phyloP scores from a whole-genome alignment of 2,888 invertebrate genomes.

The Agapostemon virescens region DNA sequence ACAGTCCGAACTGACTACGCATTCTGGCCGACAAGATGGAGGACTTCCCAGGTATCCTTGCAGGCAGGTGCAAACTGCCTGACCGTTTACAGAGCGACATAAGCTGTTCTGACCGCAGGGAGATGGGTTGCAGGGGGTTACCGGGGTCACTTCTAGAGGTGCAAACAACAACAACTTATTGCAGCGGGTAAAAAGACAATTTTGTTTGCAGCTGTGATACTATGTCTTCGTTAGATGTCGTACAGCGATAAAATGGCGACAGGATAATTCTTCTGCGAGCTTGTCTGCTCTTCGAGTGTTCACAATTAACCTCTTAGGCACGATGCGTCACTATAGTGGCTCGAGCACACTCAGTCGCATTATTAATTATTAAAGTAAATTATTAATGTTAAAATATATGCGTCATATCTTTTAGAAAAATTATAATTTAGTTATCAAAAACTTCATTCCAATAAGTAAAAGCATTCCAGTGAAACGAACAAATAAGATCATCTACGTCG shows the following conservation, averaged over 20 bases:
- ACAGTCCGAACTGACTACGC: conserved; percentile 89
- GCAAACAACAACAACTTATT: not conserved
- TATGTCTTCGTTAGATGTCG: not conserved
- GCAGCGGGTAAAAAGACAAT: not conserved
- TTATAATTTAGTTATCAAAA: no score
- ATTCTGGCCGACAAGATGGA: conserved; percentile 90
- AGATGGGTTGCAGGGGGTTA: conserved; percentile 82
- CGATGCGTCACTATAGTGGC: no score
- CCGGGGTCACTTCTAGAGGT: conserved; percentile 38
- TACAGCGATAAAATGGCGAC: not conserved
- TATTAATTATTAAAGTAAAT: no score
- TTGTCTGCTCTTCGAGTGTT: no score
- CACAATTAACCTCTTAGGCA: no score
- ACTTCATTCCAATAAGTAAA: no score
- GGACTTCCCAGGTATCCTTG: conserved; percentile 88
- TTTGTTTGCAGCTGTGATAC: not conserved
- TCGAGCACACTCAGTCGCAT: no score
- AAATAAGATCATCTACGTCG: no score
- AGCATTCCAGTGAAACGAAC: no score
- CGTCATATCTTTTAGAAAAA: no score
- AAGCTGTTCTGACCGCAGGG: conserved; percentile 87
- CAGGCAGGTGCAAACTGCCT: conserved; percentile 88
- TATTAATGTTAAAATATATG: no score
- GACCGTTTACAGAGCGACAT: conserved; percentile 86
- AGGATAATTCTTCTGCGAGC: not conserved